Conservation (phyloP, 2,888 invertebrate species). For the Euclidia mi region DNA sequence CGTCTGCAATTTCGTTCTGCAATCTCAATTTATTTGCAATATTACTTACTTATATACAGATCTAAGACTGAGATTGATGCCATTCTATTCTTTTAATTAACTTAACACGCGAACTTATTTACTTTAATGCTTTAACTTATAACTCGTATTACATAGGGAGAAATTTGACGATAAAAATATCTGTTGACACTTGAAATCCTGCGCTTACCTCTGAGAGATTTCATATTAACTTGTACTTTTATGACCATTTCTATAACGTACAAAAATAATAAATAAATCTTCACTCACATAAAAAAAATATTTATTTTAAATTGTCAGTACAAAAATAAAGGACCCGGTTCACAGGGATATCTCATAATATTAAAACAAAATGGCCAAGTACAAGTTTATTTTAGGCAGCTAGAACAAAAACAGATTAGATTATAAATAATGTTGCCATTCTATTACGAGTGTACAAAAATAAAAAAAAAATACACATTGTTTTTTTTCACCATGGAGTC, state of each 20-base stretch:
- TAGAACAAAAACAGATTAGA: constrained; percentile 55
- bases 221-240: constrained; percentile 38
- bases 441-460: constrained; percentile 62
- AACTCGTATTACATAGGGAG: constrained; percentile 47
- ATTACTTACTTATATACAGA: constrained; percentile 35
- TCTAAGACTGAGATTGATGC: constrained; percentile 55
- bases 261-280: constrained; percentile 7
- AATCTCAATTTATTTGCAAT: constrained; percentile 39
- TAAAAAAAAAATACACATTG: constrained; percentile 18
- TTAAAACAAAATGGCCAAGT: constrained; percentile 55
- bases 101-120: constrained; percentile 24
- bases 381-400: constrained; percentile 66
- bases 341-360: constrained; percentile 42
- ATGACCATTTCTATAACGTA: constrained; percentile 21
- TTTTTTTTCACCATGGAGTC: constrained; percentile 20
- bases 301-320: constrained; percentile 20
- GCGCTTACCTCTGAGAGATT: constrained; percentile 49
- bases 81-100: constrained; percentile 49
- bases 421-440: constrained; percentile 65
- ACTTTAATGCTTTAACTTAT: constrained; percentile 47
- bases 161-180: constrained; percentile 13
- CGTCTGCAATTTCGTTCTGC: constrained; percentile 25
- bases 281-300: constrained; percentile 13
- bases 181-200: constrained; percentile 30
- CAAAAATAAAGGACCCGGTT: constrained; percentile 19